phyloP scores from a whole-genome alignment of 2,888 invertebrate genomes.

The Dolichomitus sp. region DNA sequence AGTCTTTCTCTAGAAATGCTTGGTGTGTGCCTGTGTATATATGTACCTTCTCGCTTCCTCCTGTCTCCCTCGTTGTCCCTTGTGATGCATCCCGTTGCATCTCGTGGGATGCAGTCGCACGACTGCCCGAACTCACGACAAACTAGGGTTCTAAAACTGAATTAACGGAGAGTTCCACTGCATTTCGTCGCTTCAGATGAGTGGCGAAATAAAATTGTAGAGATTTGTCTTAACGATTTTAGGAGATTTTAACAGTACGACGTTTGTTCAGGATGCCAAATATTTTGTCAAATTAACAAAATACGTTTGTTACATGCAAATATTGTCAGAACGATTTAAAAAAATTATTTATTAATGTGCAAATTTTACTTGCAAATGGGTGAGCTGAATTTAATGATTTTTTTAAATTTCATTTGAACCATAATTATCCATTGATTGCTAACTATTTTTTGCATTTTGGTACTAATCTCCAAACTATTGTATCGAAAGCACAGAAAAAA shows the following conservation, averaged over 20 bases:
- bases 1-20: not conserved
- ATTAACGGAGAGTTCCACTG: not conserved
- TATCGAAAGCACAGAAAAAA: too few species aligned
- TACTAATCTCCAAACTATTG: too few species aligned
- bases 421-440: too few species aligned
- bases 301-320: not conserved
- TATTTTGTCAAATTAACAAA: not conserved
- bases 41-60: conserved; percentile 6
- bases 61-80: conserved; percentile 7
- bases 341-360: not conserved
- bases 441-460: too few species aligned
- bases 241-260: not conserved
- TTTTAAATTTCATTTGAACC: too few species aligned
- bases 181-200: not conserved
- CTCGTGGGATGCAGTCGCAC: conserved; percentile 24
- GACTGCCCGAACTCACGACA: conserved; percentile 19
- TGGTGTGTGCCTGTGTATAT: not conserved
- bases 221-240: conserved; percentile 6
- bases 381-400: too few species aligned
- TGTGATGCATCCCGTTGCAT: conserved; percentile 23
- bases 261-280: too few species aligned
- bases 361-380: too few species aligned
- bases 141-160: conserved; percentile 4
- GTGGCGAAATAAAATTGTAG: not conserved
- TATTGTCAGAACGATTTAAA: not conserved